Base-by-base conservation (phyloP, 2,888 invertebrate species). In the Diabrotica balteata region DNA sequence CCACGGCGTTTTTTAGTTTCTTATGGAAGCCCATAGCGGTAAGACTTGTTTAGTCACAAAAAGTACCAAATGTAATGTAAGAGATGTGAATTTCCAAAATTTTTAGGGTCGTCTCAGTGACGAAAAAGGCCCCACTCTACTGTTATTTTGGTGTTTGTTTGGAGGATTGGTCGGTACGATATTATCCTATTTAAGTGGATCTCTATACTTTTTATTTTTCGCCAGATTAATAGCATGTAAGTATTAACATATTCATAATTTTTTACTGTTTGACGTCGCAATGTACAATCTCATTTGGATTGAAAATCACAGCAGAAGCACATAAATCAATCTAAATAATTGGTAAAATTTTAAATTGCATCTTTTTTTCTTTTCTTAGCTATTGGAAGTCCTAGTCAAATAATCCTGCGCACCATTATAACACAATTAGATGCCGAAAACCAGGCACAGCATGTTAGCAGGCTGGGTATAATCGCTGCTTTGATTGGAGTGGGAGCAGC, bases 51-150 rank as follows among this genome's bases (percentile, higher is more conserved):
- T 32, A 32, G 5, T 5, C 32, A 32, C 32, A 32, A 32, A 32
- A 32, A 32, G 4, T 4, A 32, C 32, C 17, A 17, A 17, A 17
- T 17, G 17, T 1, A 17, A 17, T 17, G 17, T n/a, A n/a, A n/a
- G n/a, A n/a, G n/a, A n/a, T n/a, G n/a, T n/a, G n/a, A n/a, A n/a
- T n/a, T n/a, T n/a, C n/a, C n/a, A 43, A 11, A 17, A 7, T 9
- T 68, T 69, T 45, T 45, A 69, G 69, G 69, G 69, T 8, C 62
- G 55, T 8, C 43, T 69, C 42, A 66, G 69, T 63, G 69, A 69
- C 32, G 60, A 62, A 46, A 59, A 59, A 49, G 69, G 69, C 45
- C 46, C 46, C 10, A 50, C 51, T 9, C 11, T 47, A 47, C 17
- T 69, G 10, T 43, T 69, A 32, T 32, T 59, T 42, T 59, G 51